Base-by-base conservation (phyloP, 2,888 invertebrate genomes). In the Monochamus alternatus region DNA sequence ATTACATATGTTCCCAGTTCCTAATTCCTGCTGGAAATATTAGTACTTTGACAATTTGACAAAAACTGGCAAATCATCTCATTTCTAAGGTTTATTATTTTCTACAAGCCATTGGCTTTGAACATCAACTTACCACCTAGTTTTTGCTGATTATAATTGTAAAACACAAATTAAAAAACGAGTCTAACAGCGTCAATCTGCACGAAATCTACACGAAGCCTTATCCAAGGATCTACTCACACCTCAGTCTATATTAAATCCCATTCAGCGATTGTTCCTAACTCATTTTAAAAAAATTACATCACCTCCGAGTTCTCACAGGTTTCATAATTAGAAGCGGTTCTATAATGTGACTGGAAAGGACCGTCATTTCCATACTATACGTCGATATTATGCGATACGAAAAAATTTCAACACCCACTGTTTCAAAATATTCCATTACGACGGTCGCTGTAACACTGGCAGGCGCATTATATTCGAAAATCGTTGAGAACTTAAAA, bases 141-240 rank as follows among this genome's bases (percentile, higher is more conserved):
- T 22, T 22, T 1, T 22, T 22, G 22, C 22, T 38, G 38, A 38
- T 38, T 38, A 38, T 7, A 38, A 38, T 38, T 38, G 38, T 38
- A 38, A 38, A 38, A 5, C 38, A 7, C 7, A 7, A 38, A 38
- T 38, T 38, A 38, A 38, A 38, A 38, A 38, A 38, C 38, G 38
- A 38, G 7, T 38, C 38, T 7, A 38, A 38, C 38, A 38, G 38
- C 38, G 38, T 38, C 7, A 38, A 38, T 38, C 38, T 7, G 38
- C 38, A 7, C 38, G 38, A 38, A 38, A 38, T 38, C 38, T 38
- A 38, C 38, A 38, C 38, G 1, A 7, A 55, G n/a, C 55, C 55
- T 55, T 55, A 55, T 55, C 55, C 14, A 22, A 55, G 55, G 55
- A 55, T 55, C 55, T 55, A 55, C 55, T 55, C 47, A 47, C 47